Evolutionary conservation across 2,888 invertebrate species (phyloP), one percentile per base, ranked within the genome.

Genomic region (Cactoblastis cactorum): DNA sequence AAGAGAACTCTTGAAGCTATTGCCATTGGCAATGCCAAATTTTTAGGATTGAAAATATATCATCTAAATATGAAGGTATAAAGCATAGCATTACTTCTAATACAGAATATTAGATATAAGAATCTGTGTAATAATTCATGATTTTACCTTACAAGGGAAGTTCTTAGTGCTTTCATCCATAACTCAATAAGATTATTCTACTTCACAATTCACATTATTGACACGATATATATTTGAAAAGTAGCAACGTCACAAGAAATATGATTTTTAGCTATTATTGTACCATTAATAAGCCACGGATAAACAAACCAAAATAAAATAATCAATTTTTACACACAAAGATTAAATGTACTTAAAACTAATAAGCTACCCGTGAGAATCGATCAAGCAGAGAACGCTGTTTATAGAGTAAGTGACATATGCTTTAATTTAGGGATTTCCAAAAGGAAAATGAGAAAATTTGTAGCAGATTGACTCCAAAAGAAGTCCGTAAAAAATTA

Each of bases 61-160:
- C 3, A 11, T 22, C 32, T 33, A 43, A 9, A 12, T 41, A 19
- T 38, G 32, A 43, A 24, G 9, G 18, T 46, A 38, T 45, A n/a
- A 45, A 45, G 39, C 52, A 52, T 49, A 34, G 45, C 53, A 38
- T 39, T 49, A 22, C 39, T 39, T 22, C 39, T 39, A 39, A 39
- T 22, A 12, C 11, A 39, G 12, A 39, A 22, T 19, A 22, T 12
- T 12, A 22, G 45, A 38, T 12, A 24, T 38, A 51, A 33, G 18
- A 50, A 24, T 54, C 58, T 57, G 68, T 64, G 71, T 71, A 70
- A 74, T 56, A 74, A 69, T 62, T 70, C 73, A 69, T 74, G 73
- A 70, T 72, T 77, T 89, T 89, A 89, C 89, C 89, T 89, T 80
- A 83, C 85, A 88, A 79, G 86, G 86, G 77, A 86, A 86, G 74